Percentiles rank a stretch among this genome's conserved stretches.
Evolutionary conservation across 1,140 invertebrate species (phyloP).

Genomic region (Drosophila pectinifera): DNA sequence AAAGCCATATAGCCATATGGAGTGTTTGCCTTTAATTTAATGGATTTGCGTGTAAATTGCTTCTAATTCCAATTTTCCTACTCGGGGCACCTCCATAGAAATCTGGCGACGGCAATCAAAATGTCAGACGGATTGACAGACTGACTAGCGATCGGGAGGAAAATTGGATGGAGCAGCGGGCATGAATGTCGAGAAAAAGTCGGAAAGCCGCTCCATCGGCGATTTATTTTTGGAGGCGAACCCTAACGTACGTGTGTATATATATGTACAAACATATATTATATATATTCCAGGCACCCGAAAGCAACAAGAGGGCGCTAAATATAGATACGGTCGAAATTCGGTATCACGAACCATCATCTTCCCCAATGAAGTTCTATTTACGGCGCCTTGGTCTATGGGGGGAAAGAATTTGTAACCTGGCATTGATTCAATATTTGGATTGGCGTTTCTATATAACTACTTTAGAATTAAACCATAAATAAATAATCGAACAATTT

Average conservation of each 20-base stretch:
- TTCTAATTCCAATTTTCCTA: conserved; percentile 55
- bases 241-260: conserved; percentile 1
- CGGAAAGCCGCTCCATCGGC: conserved; percentile 21
- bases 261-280: neutral
- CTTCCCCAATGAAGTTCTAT: conserved; percentile 7
- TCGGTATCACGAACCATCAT: conserved; percentile 15
- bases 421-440: neutral
- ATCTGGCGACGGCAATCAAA: conserved; percentile 64
- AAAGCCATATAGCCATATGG: conserved; percentile 18
- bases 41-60: conserved; percentile 66
- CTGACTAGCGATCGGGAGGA: conserved; percentile 61
- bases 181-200: neutral
- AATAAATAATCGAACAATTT: neutral
- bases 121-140: conserved; percentile 62
- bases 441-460: neutral
- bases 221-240: conserved; percentile 47
- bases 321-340: conserved; percentile 32
- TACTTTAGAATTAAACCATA: too few relatives aligned
- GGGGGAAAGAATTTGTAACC: neutral
- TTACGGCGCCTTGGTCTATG: neutral
- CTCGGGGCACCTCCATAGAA: conserved; percentile 29
- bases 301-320: conserved; percentile 11
- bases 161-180: conserved; percentile 11
- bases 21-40: conserved; percentile 57
- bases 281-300: conserved; percentile 41